A percentile compares a stretch with the other conserved stretches of the same genome.
These are phyloP conservation scores for Andrena chrysosceles DNA, from an alignment of 2,888 invertebrate species.

Conservation along the genomic window DNA sequence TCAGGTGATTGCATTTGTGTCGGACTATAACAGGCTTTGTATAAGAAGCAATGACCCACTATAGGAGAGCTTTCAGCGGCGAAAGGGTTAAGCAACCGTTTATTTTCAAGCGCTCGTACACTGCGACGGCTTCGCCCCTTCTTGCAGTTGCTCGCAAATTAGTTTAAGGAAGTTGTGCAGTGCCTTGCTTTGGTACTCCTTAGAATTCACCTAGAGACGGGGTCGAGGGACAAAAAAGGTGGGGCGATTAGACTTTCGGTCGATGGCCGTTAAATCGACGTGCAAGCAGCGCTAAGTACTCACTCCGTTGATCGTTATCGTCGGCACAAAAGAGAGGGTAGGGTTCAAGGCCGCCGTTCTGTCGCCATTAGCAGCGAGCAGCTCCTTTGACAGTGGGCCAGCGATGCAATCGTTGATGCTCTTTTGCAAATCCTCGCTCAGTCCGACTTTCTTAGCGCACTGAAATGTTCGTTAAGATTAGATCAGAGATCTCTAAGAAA, in stretches of 20 bases:
- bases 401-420: conserved; percentile 77
- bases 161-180: conserved; percentile 67
- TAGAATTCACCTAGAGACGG: conserved; percentile 61
- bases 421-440: conserved; percentile 68
- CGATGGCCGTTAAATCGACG: neutral
- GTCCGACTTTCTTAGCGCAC: conserved; percentile 80
- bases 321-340: conserved; percentile 83
- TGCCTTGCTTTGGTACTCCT: conserved; percentile 66
- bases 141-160: conserved; percentile 71
- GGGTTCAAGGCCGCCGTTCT: conserved; percentile 80
- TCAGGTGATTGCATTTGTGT: neutral
- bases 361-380: conserved; percentile 82
- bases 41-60: conserved; percentile 35
- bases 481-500: neutral
- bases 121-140: conserved; percentile 60
- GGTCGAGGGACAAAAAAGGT: neutral
- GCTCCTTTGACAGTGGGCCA: conserved; percentile 77
- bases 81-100: conserved; percentile 33
- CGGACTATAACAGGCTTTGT: neutral
- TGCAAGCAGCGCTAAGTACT: conserved; percentile 60
- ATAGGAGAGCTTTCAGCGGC: conserved; percentile 19
- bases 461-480: conserved; percentile 61
- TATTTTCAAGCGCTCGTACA: conserved; percentile 61
- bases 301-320: conserved; percentile 84
- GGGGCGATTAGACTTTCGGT: neutral